Evolutionary conservation across 2,113 vertebrate species (phyloP).

Genomic region (Pampusana beccarii): DNA sequence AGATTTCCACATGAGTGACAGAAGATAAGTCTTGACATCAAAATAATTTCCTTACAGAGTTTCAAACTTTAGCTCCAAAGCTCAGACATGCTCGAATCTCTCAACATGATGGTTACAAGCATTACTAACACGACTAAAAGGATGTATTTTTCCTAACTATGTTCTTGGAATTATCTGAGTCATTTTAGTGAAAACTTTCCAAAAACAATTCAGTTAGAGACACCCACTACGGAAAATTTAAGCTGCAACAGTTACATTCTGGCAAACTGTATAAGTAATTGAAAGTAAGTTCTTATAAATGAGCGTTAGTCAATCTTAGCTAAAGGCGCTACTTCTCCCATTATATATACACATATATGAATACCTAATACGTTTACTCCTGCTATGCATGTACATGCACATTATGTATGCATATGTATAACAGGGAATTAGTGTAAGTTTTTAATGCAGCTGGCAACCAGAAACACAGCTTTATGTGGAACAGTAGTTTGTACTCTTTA

Average conservation of each 20-base stretch:
- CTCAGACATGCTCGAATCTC: background rate
- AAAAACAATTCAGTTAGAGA: background rate
- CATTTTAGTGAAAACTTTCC: background rate
- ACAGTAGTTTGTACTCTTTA: background rate
- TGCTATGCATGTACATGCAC: background rate
- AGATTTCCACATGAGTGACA: conserved; percentile 24
- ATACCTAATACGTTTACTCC: background rate
- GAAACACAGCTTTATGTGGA: background rate
- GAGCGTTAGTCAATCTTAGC: background rate
- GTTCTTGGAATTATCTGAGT: background rate
- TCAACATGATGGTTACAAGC: background rate
- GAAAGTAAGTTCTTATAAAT: conserved; percentile 6
- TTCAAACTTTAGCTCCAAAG: conserved; percentile 20
- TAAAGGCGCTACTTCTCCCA: conserved; percentile 14
- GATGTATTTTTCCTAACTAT: background rate
- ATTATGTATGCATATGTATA: conserved; percentile 4
- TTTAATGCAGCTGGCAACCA: conserved; percentile 27
- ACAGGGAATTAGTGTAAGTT: conserved; percentile 29
- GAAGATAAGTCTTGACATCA: conserved; percentile 49
- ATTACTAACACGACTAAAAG: conserved; percentile 18
- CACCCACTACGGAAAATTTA: conserved; percentile 17
- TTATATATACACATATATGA: conserved; percentile 1
- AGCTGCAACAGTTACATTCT: conserved; percentile 2
- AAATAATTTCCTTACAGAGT: background rate
- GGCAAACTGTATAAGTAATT: conserved; percentile 5